These are phyloP conservation scores for Malacoraja senta DNA, from an alignment of 2,797 vertebrate species.

Conservation along the genomic window DNA sequence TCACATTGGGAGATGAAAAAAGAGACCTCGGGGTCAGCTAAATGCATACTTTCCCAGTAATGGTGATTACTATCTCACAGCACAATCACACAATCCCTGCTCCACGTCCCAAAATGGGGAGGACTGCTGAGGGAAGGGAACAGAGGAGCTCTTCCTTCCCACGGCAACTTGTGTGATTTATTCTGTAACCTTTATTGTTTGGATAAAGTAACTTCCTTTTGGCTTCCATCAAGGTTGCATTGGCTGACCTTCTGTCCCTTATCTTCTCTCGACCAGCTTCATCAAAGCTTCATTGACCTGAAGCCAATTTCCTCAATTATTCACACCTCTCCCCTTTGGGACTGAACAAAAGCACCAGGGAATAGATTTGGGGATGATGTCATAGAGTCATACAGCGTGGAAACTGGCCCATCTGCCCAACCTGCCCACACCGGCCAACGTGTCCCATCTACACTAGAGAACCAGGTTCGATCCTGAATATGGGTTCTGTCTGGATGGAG, in stretches of 20 bases:
- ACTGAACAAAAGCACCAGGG: not conserved
- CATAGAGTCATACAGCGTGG: not conserved
- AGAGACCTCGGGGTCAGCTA: too few species aligned
- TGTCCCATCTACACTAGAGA: too few species aligned
- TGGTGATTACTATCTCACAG: not conserved
- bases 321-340: not conserved
- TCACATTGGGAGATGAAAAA: too few species aligned
- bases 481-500: too few species aligned
- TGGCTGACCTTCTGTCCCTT: conserved; percentile 1
- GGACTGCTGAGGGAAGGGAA: not conserved
- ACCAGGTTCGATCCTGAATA: too few species aligned
- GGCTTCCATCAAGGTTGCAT: not conserved
- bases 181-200: not conserved
- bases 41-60: too few species aligned
- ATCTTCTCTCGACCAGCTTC: not conserved
- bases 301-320: not conserved
- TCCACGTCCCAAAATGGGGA: not conserved
- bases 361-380: not conserved
- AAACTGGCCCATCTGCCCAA: too few species aligned
- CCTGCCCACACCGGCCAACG: too few species aligned
- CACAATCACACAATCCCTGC: not conserved
- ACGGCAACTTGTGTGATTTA: not conserved
- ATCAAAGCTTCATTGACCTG: not conserved
- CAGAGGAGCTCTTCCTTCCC: not conserved
- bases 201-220: not conserved